Evolutionary conservation across 2,113 vertebrate genomes (phyloP), one percentile per base, ranked within the genome.

Genomic region (Labeo rohita): DNA sequence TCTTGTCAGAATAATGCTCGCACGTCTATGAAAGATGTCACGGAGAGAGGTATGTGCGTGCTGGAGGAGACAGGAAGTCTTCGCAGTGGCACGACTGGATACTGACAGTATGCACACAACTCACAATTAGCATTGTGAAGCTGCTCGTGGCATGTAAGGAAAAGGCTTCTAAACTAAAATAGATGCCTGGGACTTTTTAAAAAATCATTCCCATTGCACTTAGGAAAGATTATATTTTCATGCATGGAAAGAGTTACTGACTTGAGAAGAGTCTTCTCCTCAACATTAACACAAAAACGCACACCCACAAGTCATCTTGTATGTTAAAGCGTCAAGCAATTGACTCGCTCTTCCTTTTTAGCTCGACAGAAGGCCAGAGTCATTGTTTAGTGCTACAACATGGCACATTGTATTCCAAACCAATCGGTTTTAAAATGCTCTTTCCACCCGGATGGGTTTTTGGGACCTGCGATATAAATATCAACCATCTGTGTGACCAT

Each of bases 401-500:
- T 89, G 84, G 73, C 90, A 85, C 76, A 89, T 54, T 86, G 87
- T 90, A 90, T 92, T 92, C 91, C 90, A 88, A 91, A 92, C 91
- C 91, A 93, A 93, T 92, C 90, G 39, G 88, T 90, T 93, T 90
- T 90, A 92, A 91, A 91, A 91, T 91, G 87, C 90, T 83, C 84
- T 93, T 94, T 94, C 92, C 92, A 93, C 93, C 86, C 88, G 88
- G 15, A 89, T 93, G 93, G 90, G 91, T 95, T 94, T 90, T 92
- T 90, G 89, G 92, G 91, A 92, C 91, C 91, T 49, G 83, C 89
- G 91, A 93, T 94, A 93, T 94, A 93, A 94, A 95, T 95, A 94
- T 93, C 90, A 92, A 88, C 95, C 95, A 95, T 95, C 95, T 95
- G 95, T 87, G 93, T 93, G 90, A 88, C 95, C 94, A 95, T 95